Evolutionary conservation across 2,797 vertebrate species (phyloP).

Genomic region (Peromyscus nudipes): DNA sequence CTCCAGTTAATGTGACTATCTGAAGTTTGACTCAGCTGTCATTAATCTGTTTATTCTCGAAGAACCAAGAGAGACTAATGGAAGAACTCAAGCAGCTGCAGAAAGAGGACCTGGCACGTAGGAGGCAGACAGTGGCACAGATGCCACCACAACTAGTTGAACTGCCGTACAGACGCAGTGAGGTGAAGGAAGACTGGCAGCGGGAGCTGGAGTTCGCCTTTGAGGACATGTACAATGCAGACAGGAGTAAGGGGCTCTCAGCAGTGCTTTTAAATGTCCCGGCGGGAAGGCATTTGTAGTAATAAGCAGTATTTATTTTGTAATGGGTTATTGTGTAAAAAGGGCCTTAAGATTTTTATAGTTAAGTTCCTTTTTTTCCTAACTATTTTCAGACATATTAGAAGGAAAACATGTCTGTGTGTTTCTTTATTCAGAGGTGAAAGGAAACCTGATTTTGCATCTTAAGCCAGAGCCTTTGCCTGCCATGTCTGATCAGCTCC

Average conservation of each 20-base stretch:
- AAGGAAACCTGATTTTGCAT: slow-evolving; percentile 92
- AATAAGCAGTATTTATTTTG: slow-evolving; percentile 60
- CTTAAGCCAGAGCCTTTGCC: slow-evolving; percentile 94
- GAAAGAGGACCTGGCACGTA: slow-evolving; percentile 91
- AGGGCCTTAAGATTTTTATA: neutral
- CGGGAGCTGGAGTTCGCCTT: slow-evolving; percentile 95
- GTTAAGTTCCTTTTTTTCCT: neutral
- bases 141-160: slow-evolving; percentile 93
- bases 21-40: slow-evolving; percentile 42
- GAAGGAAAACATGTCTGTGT: slow-evolving; percentile 36
- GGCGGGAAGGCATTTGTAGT: slow-evolving; percentile 45
- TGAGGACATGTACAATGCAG: slow-evolving; percentile 94
- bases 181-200: slow-evolving; percentile 93
- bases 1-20: neutral
- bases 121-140: slow-evolving; percentile 89
- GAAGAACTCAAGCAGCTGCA: slow-evolving; percentile 94
- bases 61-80: slow-evolving; percentile 93
- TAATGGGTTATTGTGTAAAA: slow-evolving; percentile 47
- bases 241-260: slow-evolving; percentile 90
- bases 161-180: slow-evolving; percentile 90
- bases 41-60: slow-evolving; percentile 63
- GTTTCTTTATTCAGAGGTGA: slow-evolving; percentile 89
- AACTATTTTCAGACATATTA: slow-evolving; percentile 71
- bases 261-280: neutral
- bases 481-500: slow-evolving; percentile 86